These are phyloP conservation scores for Drosophila phalerata DNA, from an alignment of 2,888 invertebrate genomes.

Conservation along the genomic window DNA sequence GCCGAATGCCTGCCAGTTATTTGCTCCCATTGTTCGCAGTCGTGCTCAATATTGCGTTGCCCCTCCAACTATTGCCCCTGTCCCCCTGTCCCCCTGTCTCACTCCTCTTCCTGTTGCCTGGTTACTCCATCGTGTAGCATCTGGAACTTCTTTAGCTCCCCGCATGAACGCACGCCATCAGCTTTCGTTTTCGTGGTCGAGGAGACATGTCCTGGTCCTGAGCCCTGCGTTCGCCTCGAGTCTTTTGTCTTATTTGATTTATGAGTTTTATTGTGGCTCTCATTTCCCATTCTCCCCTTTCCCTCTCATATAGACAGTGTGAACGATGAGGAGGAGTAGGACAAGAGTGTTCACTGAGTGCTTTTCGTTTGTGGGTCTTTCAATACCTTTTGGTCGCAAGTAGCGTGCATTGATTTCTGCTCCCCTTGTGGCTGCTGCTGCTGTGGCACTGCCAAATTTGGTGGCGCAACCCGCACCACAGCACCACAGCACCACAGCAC, in stretches of 20 bases:
- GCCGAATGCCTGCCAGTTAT: conserved; percentile 78
- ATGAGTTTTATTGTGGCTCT: conserved; percentile 83
- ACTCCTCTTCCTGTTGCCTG: not conserved
- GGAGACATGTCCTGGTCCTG: conserved; percentile 40
- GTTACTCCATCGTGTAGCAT: conserved; percentile 13
- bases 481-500: conserved; percentile 11
- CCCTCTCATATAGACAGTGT: not conserved
- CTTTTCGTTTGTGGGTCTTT: conserved; percentile 43
- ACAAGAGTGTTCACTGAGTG: conserved; percentile 32
- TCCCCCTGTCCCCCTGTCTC: not conserved
- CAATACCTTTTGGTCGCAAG: conserved; percentile 60
- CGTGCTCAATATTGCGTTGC: conserved; percentile 77
- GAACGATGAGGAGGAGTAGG: not conserved
- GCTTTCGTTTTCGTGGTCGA: conserved; percentile 59
- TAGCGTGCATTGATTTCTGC: conserved; percentile 74
- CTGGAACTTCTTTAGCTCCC: conserved; percentile 27
- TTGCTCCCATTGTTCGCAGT: conserved; percentile 80
- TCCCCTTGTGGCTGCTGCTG: conserved; percentile 45
- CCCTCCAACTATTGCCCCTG: conserved; percentile 7
- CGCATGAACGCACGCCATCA: conserved; percentile 55
- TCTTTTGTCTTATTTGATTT: conserved; percentile 83
- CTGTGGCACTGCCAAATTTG: conserved; percentile 68
- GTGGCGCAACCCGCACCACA: conserved; percentile 44
- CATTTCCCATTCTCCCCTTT: conserved; percentile 2
- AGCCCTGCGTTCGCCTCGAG: conserved; percentile 76